phyloP scores from a whole-genome alignment of 1,140 invertebrate genomes.

The Hormaphis cornu region DNA sequence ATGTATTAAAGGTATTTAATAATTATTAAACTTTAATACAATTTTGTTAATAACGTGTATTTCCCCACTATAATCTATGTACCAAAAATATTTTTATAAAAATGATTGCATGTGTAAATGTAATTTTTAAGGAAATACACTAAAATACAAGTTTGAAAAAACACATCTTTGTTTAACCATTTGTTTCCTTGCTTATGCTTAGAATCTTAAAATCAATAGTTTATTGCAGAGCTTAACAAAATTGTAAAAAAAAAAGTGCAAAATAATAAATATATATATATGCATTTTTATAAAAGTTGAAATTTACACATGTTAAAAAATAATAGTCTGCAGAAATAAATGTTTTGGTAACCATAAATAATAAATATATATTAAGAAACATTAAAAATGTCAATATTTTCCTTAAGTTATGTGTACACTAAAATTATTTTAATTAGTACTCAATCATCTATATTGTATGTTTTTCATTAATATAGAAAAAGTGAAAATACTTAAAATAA shows the following conservation, averaged over 20 bases:
- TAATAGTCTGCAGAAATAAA: slow-evolving; percentile 16
- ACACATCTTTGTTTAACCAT: too few relatives aligned
- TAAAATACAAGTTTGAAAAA: too few relatives aligned
- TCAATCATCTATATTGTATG: neutral
- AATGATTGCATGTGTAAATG: too few relatives aligned
- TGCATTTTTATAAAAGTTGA: slow-evolving; percentile 20
- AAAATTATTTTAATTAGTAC: slow-evolving; percentile 17
- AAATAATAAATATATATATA: slow-evolving; percentile 23
- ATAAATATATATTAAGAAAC: slow-evolving; percentile 17
- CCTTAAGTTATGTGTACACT: neutral
- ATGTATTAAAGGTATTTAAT: too few relatives aligned
- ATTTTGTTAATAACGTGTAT: too few relatives aligned
- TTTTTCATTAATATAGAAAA: neutral
- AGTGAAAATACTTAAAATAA: neutral
- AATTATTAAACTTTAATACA: too few relatives aligned
- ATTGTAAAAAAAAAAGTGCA: slow-evolving; percentile 29
- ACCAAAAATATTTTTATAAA: too few relatives aligned
- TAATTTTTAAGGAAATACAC: too few relatives aligned
- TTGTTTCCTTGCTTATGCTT: too few relatives aligned
- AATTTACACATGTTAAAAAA: slow-evolving; percentile 20
- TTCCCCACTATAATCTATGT: too few relatives aligned
- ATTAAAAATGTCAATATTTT: neutral
- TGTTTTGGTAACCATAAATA: slow-evolving; percentile 13
- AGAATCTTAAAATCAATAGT: neutral
- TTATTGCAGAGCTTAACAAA: slow-evolving; percentile 25